Evolutionary conservation across 2,113 vertebrate genomes (phyloP).

Genomic region (Aspidoscelis tigris): DNA sequence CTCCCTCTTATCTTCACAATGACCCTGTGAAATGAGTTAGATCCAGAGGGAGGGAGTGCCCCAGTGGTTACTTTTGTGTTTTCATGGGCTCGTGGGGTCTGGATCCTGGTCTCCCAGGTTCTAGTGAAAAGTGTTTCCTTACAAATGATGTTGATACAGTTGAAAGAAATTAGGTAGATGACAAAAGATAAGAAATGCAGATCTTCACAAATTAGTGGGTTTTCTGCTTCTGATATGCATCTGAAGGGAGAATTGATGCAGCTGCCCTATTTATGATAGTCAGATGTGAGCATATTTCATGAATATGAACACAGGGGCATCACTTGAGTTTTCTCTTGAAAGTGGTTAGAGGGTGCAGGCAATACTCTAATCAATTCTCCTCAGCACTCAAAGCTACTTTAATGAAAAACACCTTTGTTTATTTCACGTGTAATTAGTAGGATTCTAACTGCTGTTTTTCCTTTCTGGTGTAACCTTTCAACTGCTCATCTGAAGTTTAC

Average conservation of each 20-base stretch:
- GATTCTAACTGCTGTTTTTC: neutral
- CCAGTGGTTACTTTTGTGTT: too few relatives aligned
- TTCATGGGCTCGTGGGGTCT: too few relatives aligned
- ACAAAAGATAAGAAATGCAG: too few relatives aligned
- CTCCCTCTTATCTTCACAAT: too few relatives aligned
- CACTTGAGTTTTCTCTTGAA: neutral
- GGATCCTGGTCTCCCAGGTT: too few relatives aligned
- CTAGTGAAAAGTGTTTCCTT: too few relatives aligned
- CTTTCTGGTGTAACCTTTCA: neutral
- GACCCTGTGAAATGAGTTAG: too few relatives aligned
- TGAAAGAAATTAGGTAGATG: too few relatives aligned
- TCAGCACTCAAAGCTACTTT: neutral
- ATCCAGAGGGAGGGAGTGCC: too few relatives aligned
- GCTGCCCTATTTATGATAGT: neutral
- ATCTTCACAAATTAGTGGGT: neutral
- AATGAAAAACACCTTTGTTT: neutral
- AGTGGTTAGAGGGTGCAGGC: neutral
- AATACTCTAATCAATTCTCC: neutral
- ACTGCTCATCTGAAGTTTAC: neutral
- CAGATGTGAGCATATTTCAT: neutral
- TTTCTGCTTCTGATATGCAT: neutral
- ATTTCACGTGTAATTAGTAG: neutral
- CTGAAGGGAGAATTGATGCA: neutral
- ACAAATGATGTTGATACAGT: too few relatives aligned
- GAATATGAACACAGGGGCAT: neutral